A percentile compares a stretch with the other conserved stretches of the same genome.
Evolutionary conservation across 2,797 vertebrate genomes (phyloP).

Genomic region (Neomorphus geoffroyi): DNA sequence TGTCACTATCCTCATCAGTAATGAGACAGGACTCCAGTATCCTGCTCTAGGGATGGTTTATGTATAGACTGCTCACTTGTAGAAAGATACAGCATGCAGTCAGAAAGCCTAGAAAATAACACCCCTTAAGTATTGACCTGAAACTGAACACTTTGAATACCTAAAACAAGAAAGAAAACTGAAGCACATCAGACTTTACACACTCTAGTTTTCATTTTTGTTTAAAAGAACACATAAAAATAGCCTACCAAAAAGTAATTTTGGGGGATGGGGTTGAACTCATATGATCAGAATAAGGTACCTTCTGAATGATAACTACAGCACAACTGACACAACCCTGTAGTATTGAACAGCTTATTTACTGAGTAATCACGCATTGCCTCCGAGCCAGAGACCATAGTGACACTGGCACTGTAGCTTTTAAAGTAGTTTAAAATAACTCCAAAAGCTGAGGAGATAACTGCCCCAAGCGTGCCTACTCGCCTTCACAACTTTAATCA

Average conservation of each 20-base stretch:
- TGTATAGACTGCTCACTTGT: neutral
- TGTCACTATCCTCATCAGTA: neutral
- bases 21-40: neutral
- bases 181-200: neutral
- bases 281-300: neutral
- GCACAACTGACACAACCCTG: neutral
- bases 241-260: neutral
- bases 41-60: neutral
- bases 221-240: neutral
- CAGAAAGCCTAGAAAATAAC: neutral
- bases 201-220: neutral
- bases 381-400: neutral
- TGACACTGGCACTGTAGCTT: neutral
- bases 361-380: neutral
- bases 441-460: neutral
- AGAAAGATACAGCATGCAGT: neutral
- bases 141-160: neutral
- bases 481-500: neutral
- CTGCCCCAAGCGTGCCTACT: neutral
- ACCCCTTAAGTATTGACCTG: neutral
- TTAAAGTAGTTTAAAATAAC: neutral
- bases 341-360: neutral
- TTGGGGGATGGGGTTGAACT: neutral
- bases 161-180: neutral
- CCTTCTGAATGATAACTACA: neutral